Evolutionary conservation across 1,140 invertebrate species (phyloP), one percentile per base, ranked within the genome.

Genomic region (Drosophila sulfurigaster): DNA sequence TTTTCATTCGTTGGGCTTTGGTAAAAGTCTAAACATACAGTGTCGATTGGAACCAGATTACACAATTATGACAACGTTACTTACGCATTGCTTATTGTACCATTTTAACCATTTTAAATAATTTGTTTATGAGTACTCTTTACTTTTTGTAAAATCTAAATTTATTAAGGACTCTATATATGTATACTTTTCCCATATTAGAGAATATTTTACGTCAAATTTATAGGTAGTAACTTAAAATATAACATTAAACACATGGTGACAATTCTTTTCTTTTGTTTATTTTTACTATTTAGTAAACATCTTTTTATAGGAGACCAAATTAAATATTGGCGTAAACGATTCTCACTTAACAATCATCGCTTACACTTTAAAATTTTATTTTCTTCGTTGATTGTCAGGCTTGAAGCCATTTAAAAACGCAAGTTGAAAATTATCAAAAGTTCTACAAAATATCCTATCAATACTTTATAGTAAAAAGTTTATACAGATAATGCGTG

Each of bases 361-460:
- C 48, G 49, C 48, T 69, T 38, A 51, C 65, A 59, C 60, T 66
- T 75, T 70, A 25, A 67, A 60, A 60, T 54, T 66, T 51, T 35
- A 69, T 38, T 58, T 68, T 69, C 66, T 88, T 57, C 77, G 77
- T 85, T 90, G 85, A 89, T 89, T 89, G 85, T 89, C 85, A 81
- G 77, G 86, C 81, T 81, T 89, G 74, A 76, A 90, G 81, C 81
- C 72, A 90, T 89, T 77, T 66, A 25, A 6, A 62, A 69, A 49
- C 4, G 48, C 38, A 16, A 7, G 45, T 49, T 20, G 25, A 46
- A 8, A 32, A 13, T 32, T 48, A 48, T 64, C 38, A 58, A 46
- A 54, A 54, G 49, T 28, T 16, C 70, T 71, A 38, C 11, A 54
- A 49, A 54, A 30, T 32, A 60, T 58, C 32, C 2, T 57, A 20